These are phyloP conservation scores for Chelon auratus DNA, from an alignment of 2,797 vertebrate genomes.

Conservation along the genomic window DNA sequence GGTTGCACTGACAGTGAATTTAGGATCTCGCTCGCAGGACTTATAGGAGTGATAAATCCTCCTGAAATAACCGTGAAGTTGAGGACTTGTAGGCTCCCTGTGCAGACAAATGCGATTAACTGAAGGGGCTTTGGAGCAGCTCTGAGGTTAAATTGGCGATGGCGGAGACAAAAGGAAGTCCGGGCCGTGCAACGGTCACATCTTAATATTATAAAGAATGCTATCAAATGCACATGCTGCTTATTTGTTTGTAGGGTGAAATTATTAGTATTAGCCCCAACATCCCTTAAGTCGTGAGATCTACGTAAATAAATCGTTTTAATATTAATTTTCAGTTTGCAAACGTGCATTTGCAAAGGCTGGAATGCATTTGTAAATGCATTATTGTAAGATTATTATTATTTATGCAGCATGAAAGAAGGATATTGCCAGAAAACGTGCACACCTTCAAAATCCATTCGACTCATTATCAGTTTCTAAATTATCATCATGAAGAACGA, in stretches of 20 bases:
- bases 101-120: conserved; percentile 85
- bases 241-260: neutral
- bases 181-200: conserved; percentile 2
- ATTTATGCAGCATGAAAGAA: neutral
- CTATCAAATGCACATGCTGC: conserved; percentile 3
- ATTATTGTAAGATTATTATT: neutral
- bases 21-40: conserved; percentile 44
- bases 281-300: neutral
- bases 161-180: conserved; percentile 50
- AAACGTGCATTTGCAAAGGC: neutral
- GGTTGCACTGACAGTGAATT: conserved; percentile 28
- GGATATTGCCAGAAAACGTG: neutral
- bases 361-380: neutral
- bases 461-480: neutral
- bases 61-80: conserved; percentile 84
- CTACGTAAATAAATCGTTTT: too few relatives aligned
- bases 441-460: too few relatives aligned
- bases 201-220: conserved; percentile 11
- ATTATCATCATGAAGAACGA: neutral
- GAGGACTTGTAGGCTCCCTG: conserved; percentile 73
- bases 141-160: conserved; percentile 65
- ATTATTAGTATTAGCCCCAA: neutral
- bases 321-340: neutral
- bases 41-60: conserved; percentile 75
- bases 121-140: conserved; percentile 72